These are phyloP conservation scores for Phortica okadai DNA, from an alignment of 2,888 invertebrate genomes.

Conservation along the genomic window DNA sequence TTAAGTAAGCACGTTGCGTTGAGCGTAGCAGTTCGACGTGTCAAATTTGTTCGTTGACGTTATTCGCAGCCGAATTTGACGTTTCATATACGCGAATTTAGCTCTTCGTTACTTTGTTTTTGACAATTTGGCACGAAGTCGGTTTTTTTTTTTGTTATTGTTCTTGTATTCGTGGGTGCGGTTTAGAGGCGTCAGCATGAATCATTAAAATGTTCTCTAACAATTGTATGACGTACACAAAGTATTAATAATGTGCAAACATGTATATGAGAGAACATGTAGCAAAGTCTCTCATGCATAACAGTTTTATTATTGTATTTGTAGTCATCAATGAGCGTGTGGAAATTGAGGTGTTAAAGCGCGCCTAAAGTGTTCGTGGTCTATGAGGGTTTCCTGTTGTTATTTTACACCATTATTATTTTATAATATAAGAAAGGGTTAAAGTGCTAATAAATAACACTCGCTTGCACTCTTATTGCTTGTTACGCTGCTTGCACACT, in stretches of 20 bases:
- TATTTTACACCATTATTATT: background rate
- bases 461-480: conserved; percentile 17
- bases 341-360: conserved; percentile 34
- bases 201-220: conserved; percentile 28
- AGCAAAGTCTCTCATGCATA: background rate
- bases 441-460: conserved; percentile 15
- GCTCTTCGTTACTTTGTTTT: conserved; percentile 33
- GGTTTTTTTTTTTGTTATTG: background rate
- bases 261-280: background rate
- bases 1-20: background rate
- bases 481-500: background rate
- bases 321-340: conserved; percentile 34
- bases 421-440: background rate
- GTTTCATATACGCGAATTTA: background rate
- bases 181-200: conserved; percentile 18
- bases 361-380: background rate
- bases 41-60: background rate
- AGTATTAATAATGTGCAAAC: background rate
- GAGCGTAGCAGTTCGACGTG: background rate
- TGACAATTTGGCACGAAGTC: conserved; percentile 7
- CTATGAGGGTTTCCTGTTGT: background rate
- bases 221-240: background rate
- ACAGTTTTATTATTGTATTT: conserved; percentile 10
- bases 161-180: conserved; percentile 59
- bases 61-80: background rate